Evolutionary conservation across 2,797 vertebrate species (phyloP).

Genomic region (Brachyrhaphis roseni): DNA sequence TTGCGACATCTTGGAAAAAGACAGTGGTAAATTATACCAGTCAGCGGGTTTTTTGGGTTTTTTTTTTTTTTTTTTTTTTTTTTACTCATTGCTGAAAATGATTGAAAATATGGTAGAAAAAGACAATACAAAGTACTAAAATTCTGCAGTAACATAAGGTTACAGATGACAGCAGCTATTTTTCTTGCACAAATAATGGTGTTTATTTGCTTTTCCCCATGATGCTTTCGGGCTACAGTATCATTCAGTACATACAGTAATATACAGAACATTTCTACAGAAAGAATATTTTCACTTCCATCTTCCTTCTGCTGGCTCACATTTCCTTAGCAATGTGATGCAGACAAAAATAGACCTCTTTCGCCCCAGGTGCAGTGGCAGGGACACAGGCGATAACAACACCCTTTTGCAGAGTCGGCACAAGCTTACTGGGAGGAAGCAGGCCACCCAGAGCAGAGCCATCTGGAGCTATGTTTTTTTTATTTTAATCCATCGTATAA

Average conservation of each 20-base stretch:
- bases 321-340: slow-evolving; percentile 62
- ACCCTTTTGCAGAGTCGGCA: slow-evolving; percentile 57
- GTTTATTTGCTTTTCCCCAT: slow-evolving; percentile 17
- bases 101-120: not conserved
- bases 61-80: not conserved
- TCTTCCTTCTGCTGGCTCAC: slow-evolving; percentile 39
- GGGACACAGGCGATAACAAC: slow-evolving; percentile 76
- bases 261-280: slow-evolving; percentile 26
- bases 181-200: slow-evolving; percentile 8
- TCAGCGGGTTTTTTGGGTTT: no score
- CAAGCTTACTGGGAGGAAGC: slow-evolving; percentile 59
- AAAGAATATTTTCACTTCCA: slow-evolving; percentile 33
- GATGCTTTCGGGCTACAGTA: slow-evolving; percentile 19
- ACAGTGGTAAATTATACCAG: not conserved
- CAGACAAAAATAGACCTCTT: slow-evolving; percentile 70
- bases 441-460: slow-evolving; percentile 64
- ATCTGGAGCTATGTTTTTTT: slow-evolving; percentile 64
- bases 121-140: not conserved
- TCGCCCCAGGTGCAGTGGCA: slow-evolving; percentile 63
- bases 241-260: slow-evolving; percentile 14
- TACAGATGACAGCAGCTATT: slow-evolving; percentile 7
- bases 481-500: slow-evolving; percentile 29
- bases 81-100: not conserved
- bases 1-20: not conserved
- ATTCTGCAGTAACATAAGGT: not conserved